Evolutionary conservation across 2,797 vertebrate genomes (phyloP), one percentile per base, ranked within the genome.

Genomic region (Coracias cyanogaster): DNA sequence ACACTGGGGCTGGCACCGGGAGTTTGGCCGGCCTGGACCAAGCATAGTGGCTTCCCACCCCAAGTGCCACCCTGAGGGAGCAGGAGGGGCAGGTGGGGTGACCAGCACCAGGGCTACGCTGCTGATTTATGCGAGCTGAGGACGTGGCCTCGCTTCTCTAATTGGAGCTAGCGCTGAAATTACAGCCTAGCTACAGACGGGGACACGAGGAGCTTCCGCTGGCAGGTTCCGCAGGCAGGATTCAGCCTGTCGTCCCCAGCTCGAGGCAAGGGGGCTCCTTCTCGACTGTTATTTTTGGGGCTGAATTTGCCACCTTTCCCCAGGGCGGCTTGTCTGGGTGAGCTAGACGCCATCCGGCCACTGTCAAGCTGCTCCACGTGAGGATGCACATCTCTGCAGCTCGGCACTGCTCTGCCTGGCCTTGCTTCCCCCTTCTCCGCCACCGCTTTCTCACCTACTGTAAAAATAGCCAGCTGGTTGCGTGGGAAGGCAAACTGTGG

Each of bases 161-260:
- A 91, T 89, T 49, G 51, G 80, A 93, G 61, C 57, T 48, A 87
- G 57, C 16, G 14, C 84, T 82, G 87, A 92, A 95, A 93, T 95
- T 76, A 64, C 39, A 83, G 84, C 70, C 69, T 66, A 51, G 89
- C 80, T 93, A 86, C 85, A 93, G 61, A 28, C 0, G 12, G 49
- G 58, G 46, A 25, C 37, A 33, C 0, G 3, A 89, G 73, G 33
- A 51, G 8, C 31, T 90, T 61, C 70, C 0, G 0, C 31, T 1
- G 3, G 35, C 6, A 4, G 33, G 24, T 81, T 57, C 70, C 51
- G 9, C 2, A 10, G 51, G 60, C 6, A 4, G n/a, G 48, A 77
- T 88, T 85, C 94, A 76, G 49, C 39, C 19, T 1, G 0, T 16
- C 6, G 2, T 29, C 16, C 35, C 12, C 2, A 3, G 22, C 64